Evolutionary conservation across 2,888 invertebrate genomes (phyloP), one percentile per base, ranked within the genome.

Genomic region (Archips crataeganus): DNA sequence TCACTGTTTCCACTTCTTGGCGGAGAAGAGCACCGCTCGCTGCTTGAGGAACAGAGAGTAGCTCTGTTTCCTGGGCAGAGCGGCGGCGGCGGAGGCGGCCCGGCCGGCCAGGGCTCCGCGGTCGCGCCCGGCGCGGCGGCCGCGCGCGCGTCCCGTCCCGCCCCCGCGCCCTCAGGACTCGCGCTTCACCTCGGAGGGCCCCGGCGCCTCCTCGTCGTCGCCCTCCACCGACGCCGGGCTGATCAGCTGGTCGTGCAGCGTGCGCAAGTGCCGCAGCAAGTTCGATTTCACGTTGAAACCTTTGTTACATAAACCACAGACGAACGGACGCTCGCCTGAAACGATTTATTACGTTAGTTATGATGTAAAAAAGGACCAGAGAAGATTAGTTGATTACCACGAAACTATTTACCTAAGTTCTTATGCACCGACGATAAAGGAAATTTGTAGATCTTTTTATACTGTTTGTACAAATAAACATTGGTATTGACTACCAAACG

Each of bases 251-350:
- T 97, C 97, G 91, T 97, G 97, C 76, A 97, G 88, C 47, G 97
- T 97, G 86, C 97, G 95, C 85, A 97, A 88, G 86, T 97, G 97
- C 77, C 97, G 95, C 77, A 97, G 87, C 76, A 97, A 89, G 89
- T 97, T 97, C 76, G 97, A 97, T 86, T 97, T 97, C 77, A 97
- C 97, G 89, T 97, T 97, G 90, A 97, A 97, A 3, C 96, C 97
- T 85, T 97, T 97, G 90, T 96, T 96, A 93, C 97, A 97, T 65
- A 96, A 95, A 32, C 96, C 96, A 90, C 97, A 97, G 65, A 96
- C 95, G 89, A 96, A 97, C 15, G 97, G 97, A 70, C 96, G 95
- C 87, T 97, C 97, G 23, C 96, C 96, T 95, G 80, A 0, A 76
- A 60, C n/a, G 13, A 15, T 2, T 13, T 13, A 8, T 5, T 1